These are phyloP conservation scores for Labroides dimidiatus DNA, from an alignment of 2,797 vertebrate genomes.

Conservation along the genomic window DNA sequence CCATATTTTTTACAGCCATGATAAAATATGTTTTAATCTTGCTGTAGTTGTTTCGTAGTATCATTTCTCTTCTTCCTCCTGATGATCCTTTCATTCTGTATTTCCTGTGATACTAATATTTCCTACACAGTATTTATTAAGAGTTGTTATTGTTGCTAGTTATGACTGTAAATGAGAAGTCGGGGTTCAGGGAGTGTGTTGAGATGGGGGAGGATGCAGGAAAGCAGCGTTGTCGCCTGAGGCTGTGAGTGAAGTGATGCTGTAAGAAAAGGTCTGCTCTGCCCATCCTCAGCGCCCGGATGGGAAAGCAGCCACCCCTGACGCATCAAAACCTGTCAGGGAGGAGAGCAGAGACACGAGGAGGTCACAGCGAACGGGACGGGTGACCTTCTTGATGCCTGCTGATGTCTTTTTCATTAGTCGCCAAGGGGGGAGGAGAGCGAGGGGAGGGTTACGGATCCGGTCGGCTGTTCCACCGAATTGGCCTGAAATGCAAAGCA, in stretches of 20 bases:
- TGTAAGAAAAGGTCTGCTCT: conserved; percentile 54
- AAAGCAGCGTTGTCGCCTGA: conserved; percentile 53
- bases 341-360: conserved; percentile 51
- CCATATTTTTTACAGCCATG: no score
- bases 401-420: conserved; percentile 81
- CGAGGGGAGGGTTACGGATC: conserved; percentile 32
- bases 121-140: not conserved
- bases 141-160: conserved; percentile 14
- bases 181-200: conserved; percentile 27
- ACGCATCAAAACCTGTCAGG: conserved; percentile 81
- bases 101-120: no score
- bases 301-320: conserved; percentile 73
- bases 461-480: conserved; percentile 59
- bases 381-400: conserved; percentile 69
- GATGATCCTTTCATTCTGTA: no score
- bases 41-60: no score
- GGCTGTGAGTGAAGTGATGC: conserved; percentile 51
- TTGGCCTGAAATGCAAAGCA: conserved; percentile 70
- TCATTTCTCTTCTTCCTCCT: no score
- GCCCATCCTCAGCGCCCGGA: conserved; percentile 56
- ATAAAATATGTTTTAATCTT: no score
- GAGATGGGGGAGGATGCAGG: conserved; percentile 3
- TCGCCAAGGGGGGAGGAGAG: conserved; percentile 46
- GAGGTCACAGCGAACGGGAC: conserved; percentile 64
- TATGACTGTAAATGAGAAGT: conserved; percentile 35